These are phyloP conservation scores for Cheiracanthium punctorium DNA, from an alignment of 2,888 invertebrate genomes.

Conservation along the genomic window DNA sequence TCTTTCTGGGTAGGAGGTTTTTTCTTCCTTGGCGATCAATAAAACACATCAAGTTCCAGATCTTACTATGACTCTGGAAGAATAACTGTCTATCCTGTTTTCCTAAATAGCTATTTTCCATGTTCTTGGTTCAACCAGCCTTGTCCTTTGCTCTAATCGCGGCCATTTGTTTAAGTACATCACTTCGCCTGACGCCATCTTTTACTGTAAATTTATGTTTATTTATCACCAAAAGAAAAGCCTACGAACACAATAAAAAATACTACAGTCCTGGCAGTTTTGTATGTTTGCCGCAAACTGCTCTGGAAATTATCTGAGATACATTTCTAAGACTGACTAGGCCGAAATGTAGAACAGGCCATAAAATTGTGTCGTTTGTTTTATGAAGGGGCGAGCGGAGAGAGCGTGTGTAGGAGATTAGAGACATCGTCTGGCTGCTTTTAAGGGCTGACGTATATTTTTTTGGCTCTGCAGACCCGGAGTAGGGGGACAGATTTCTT, in stretches of 20 bases:
- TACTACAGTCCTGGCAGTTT: background rate
- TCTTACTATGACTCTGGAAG: background rate
- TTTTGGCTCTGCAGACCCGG: background rate
- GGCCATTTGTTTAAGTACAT: conserved; percentile 62
- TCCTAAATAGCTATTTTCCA: conserved; percentile 49
- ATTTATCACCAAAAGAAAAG: conserved; percentile 43
- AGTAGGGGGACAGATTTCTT: conserved; percentile 28
- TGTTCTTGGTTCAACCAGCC: conserved; percentile 23
- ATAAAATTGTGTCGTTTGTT: conserved; percentile 63
- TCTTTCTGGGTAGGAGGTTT: too few relatives aligned
- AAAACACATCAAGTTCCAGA: background rate
- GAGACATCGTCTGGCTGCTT: conserved; percentile 39
- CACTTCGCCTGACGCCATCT: conserved; percentile 21
- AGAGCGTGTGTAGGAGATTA: conserved; percentile 39
- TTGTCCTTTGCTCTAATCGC: conserved; percentile 45
- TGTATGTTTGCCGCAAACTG: conserved; percentile 38
- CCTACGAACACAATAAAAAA: background rate
- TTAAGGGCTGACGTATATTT: conserved; percentile 30
- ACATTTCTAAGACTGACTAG: conserved; percentile 32
- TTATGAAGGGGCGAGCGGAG: conserved; percentile 32
- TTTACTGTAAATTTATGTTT: conserved; percentile 62
- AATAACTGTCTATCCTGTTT: conserved; percentile 30
- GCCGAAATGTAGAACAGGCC: conserved; percentile 49
- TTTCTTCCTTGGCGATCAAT: too few relatives aligned
- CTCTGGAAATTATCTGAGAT: conserved; percentile 59